Evolutionary conservation across 2,797 vertebrate genomes (phyloP).

Genomic region (Esox masquinongy): DNA sequence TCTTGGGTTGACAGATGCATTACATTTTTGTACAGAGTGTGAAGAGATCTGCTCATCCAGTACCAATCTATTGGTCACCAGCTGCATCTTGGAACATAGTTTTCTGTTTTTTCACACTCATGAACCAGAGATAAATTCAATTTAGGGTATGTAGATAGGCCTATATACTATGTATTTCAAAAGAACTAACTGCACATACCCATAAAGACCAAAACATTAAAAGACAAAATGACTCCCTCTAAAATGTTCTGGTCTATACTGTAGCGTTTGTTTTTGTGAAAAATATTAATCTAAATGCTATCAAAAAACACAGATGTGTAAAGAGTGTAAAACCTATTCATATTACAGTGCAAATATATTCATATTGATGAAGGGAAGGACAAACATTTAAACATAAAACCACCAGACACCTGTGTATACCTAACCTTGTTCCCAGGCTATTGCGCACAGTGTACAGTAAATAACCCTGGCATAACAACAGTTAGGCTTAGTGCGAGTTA

Average conservation of each 20-base stretch:
- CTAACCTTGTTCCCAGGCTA: neutral
- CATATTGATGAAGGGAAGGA: conserved; percentile 15
- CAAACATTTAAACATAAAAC: conserved; percentile 21
- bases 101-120: neutral
- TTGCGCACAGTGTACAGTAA: too few species aligned
- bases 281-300: neutral
- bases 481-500: too few species aligned
- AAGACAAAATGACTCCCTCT: too few species aligned
- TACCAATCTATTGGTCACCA: neutral
- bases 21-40: neutral
- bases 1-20: neutral
- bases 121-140: neutral
- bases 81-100: neutral
- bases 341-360: neutral
- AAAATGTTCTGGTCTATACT: neutral
- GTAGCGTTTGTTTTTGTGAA: neutral
- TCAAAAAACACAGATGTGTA: conserved; percentile 10
- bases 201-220: neutral
- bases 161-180: neutral
- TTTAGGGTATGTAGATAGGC: neutral
- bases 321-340: neutral
- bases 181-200: neutral
- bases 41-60: neutral
- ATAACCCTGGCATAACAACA: too few species aligned
- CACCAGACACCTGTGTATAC: conserved; percentile 17